phyloP scores from a whole-genome alignment of 2,113 vertebrate genomes.

The Cavia aperea region DNA sequence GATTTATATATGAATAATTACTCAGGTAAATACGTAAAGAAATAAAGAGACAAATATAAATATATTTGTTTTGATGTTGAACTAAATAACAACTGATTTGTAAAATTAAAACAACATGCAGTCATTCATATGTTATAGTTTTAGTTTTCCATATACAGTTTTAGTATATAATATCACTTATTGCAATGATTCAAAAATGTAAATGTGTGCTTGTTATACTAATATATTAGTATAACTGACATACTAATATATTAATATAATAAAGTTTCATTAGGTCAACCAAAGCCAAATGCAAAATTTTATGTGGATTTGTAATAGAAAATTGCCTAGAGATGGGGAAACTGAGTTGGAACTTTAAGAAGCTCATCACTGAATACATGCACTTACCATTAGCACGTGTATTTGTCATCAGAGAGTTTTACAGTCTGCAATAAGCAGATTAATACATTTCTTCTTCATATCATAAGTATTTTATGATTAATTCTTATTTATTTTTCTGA shows the following conservation, averaged over 20 bases:
- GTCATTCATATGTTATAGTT: not conserved
- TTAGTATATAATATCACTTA: not conserved
- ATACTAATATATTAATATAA: too few species aligned
- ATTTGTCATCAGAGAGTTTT: not conserved
- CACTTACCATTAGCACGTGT: not conserved
- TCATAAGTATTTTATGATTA: not conserved
- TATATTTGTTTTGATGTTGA: not conserved
- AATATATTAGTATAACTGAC: not conserved
- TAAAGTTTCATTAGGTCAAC: too few species aligned
- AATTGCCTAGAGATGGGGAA: not conserved
- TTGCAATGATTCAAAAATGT: not conserved
- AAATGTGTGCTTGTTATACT: not conserved
- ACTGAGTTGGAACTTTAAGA: not conserved
- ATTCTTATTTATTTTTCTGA: not conserved
- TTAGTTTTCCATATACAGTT: conserved; percentile 15
- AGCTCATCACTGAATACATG: not conserved
- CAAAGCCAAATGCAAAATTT: not conserved
- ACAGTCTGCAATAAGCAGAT: not conserved
- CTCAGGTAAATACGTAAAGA: not conserved
- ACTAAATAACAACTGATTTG: conserved; percentile 7
- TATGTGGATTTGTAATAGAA: not conserved
- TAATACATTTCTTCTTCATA: not conserved
- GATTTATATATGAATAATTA: not conserved
- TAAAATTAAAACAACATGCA: not conserved
- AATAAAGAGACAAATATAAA: not conserved